Conservation (phyloP, 2,888 invertebrate genomes). For the Tenthredo scrophulariae region DNA sequence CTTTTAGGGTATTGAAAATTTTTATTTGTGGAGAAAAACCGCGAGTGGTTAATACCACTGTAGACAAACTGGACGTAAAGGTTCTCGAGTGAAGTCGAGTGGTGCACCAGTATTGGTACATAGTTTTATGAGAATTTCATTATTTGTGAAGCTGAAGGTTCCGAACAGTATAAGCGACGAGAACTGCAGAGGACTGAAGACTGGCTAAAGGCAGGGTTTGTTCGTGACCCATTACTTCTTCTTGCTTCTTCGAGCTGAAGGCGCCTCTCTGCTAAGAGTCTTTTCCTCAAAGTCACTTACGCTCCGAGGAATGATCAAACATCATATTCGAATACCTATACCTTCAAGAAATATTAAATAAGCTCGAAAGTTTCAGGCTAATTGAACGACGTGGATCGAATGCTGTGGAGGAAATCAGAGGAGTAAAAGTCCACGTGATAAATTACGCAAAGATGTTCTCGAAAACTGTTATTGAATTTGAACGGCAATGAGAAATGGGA, state of each 20-base stretch:
- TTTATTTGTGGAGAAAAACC: neutral
- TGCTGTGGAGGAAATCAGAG: neutral
- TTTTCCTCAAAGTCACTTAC: constrained; percentile 5
- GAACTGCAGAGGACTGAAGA: neutral
- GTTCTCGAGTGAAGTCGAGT: neutral
- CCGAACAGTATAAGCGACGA: neutral
- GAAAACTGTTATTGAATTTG: neutral
- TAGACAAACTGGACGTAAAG: neutral
- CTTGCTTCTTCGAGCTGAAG: neutral
- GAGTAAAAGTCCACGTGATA: neutral
- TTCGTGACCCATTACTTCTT: constrained; percentile 44
- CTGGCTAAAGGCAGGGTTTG: neutral
- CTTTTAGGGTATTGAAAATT: constrained; percentile 7
- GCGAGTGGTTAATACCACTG: neutral
- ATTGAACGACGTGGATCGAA: neutral
- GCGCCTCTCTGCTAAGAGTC: neutral
- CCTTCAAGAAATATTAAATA: neutral
- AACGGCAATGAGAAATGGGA: neutral
- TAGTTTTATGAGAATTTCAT: constrained; percentile 4
- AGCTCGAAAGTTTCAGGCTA: neutral
- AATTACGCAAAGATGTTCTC: neutral
- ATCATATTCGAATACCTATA: neutral
- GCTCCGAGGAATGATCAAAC: constrained; percentile 25
- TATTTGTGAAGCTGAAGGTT: neutral
- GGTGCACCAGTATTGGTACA: neutral